Conservation (phyloP, 2,888 invertebrate genomes). For the Schizotus pectinicornis region DNA sequence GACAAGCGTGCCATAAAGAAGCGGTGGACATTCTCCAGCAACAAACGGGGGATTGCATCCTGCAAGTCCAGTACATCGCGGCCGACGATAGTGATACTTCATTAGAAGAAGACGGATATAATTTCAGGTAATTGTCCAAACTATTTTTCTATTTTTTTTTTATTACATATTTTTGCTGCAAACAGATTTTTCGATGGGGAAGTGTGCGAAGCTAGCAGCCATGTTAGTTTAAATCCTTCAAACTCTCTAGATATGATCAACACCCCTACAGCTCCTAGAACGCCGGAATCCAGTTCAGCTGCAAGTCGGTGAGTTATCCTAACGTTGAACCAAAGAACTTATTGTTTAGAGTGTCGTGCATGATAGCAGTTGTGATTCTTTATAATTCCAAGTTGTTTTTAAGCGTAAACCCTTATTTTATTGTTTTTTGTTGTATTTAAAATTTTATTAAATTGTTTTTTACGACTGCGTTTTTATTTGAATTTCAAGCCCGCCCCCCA, state of each 20-base stretch:
- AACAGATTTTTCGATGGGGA: slow-evolving; percentile 59
- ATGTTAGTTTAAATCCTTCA: slow-evolving; percentile 50
- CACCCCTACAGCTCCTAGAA: slow-evolving; percentile 71
- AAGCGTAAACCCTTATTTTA: slow-evolving; percentile 17
- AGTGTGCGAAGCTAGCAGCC: slow-evolving; percentile 54
- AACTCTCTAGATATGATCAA: slow-evolving; percentile 61
- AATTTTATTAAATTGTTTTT: slow-evolving; percentile 23
- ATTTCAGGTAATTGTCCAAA: slow-evolving; percentile 56
- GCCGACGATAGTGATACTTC: slow-evolving; percentile 73
- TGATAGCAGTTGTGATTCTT: slow-evolving; percentile 24
- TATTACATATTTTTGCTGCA: slow-evolving; percentile 1
- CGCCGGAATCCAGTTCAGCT: slow-evolving; percentile 62
- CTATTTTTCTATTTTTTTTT: slow-evolving; percentile 9
- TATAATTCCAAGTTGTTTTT: slow-evolving; percentile 13
- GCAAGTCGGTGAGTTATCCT: slow-evolving; percentile 56
- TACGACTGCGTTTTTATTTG: slow-evolving; percentile 17
- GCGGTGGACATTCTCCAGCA: slow-evolving; percentile 81
- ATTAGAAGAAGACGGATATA: slow-evolving; percentile 64
- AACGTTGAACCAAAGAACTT: slow-evolving; percentile 10
- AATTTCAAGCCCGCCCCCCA: not conserved
- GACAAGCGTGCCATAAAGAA: slow-evolving; percentile 80
- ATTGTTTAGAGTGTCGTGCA: slow-evolving; percentile 14
- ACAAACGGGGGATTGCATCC: slow-evolving; percentile 76
- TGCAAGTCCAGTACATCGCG: slow-evolving; percentile 80
- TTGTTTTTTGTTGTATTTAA: slow-evolving; percentile 8